These are phyloP conservation scores for Drosophila micromelanica DNA, from an alignment of 1,140 invertebrate genomes.

Conservation along the genomic window DNA sequence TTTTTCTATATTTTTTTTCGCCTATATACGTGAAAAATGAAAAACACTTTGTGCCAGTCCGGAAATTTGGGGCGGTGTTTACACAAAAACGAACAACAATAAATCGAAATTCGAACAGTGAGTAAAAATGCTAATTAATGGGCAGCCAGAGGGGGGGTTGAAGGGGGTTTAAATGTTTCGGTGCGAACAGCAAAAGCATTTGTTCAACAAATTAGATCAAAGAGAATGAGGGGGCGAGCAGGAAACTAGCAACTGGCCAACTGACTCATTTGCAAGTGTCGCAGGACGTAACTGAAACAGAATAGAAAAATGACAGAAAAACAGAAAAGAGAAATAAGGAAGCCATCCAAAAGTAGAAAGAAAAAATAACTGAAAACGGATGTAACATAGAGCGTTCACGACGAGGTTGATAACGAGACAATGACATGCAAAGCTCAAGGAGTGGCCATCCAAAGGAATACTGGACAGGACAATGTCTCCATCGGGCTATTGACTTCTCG, in stretches of 20 bases:
- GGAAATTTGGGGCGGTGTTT: constrained; percentile 40
- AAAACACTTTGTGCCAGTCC: constrained; percentile 53
- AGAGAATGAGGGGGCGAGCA: not conserved
- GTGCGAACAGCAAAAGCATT: constrained; percentile 47
- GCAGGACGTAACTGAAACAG: constrained; percentile 5
- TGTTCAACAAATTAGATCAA: constrained; percentile 67
- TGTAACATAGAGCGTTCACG: constrained; percentile 19
- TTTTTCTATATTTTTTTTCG: not conserved
- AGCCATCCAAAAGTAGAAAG: not conserved
- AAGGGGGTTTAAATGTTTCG: not conserved
- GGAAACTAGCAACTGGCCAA: not conserved
- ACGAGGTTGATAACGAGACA: constrained; percentile 42
- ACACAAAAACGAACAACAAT: constrained; percentile 53
- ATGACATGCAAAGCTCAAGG: constrained; percentile 46
- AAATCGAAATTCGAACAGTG: constrained; percentile 55
- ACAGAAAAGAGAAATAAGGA: not conserved
- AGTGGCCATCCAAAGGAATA: constrained; percentile 17
- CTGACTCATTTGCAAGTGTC: constrained; percentile 46
- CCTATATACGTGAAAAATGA: constrained; percentile 51
- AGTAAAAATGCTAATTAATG: constrained; percentile 70
- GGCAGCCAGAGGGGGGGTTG: not conserved
- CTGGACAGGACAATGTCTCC: constrained; percentile 23
- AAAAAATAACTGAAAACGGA: constrained; percentile 4
- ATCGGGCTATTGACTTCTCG: constrained; percentile 13
- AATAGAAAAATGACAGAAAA: not conserved